These are phyloP conservation scores for Mesoligia furuncula DNA, from an alignment of 2,888 invertebrate genomes.

Conservation along the genomic window DNA sequence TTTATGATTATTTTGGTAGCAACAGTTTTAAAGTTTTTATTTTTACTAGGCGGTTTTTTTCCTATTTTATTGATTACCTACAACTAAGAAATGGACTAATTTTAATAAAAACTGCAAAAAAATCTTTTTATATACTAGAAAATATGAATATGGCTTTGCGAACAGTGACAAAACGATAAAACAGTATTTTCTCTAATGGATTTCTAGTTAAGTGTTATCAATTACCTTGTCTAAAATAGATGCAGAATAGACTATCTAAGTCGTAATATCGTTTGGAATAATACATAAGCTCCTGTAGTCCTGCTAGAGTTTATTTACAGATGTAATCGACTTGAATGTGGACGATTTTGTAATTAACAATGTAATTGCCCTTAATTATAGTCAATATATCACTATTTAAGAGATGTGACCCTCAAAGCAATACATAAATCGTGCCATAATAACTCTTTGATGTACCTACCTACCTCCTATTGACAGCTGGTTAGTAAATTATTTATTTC, in stretches of 20 bases:
- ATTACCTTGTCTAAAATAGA: background rate
- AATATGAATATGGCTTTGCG: background rate
- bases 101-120: background rate
- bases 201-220: background rate
- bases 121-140: too few species aligned
- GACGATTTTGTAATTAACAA: constrained; percentile 44
- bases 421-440: constrained; percentile 40
- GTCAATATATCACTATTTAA: constrained; percentile 51
- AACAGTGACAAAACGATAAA: background rate
- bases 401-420: constrained; percentile 41
- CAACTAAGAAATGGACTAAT: too few species aligned
- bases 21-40: background rate
- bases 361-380: constrained; percentile 48
- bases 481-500: background rate
- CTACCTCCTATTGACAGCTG: background rate
- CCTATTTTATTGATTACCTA: background rate
- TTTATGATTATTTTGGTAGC: background rate
- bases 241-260: too few species aligned
- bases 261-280: too few species aligned
- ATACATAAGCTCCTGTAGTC: background rate
- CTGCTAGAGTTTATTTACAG: constrained; percentile 8
- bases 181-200: background rate
- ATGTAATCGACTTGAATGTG: constrained; percentile 23
- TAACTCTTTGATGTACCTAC: constrained; percentile 20
- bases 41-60: background rate